phyloP scores from a whole-genome alignment of 2,888 invertebrate genomes.

The Imbricaverruca yamaguchii region DNA sequence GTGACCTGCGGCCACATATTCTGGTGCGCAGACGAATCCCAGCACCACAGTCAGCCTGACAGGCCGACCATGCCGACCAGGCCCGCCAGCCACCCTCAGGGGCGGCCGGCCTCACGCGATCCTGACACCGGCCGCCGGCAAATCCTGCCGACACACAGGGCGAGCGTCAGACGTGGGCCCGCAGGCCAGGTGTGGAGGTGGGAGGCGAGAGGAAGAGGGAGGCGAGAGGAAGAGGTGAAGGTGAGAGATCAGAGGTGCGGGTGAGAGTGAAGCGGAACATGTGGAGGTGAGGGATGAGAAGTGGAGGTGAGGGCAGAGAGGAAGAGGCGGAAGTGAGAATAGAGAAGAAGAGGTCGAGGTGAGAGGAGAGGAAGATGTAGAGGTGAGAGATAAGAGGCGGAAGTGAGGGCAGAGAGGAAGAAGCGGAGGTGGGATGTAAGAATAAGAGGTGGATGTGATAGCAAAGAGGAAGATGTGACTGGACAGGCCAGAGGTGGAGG shows the following conservation, averaged over 20 bases:
- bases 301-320: too few species aligned
- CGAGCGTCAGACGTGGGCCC: neutral
- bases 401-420: neutral
- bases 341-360: too few species aligned
- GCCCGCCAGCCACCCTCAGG: neutral
- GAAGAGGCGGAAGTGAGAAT: too few species aligned
- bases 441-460: too few species aligned
- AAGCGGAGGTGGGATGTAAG: too few species aligned
- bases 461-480: too few species aligned
- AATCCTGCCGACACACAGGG: slow-evolving; percentile 8
- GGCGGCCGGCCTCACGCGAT: neutral
- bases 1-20: neutral
- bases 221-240: too few species aligned
- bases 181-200: neutral
- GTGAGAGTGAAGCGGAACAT: too few species aligned
- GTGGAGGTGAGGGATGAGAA: too few species aligned
- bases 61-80: neutral
- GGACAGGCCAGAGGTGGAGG: too few species aligned
- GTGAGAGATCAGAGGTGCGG: too few species aligned
- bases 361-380: neutral
- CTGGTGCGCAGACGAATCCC: neutral
- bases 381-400: too few species aligned
- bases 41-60: neutral
- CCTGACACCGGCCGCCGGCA: neutral
- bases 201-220: neutral